phyloP scores from a whole-genome alignment of 1,140 invertebrate genomes.

The Drosophila lini region DNA sequence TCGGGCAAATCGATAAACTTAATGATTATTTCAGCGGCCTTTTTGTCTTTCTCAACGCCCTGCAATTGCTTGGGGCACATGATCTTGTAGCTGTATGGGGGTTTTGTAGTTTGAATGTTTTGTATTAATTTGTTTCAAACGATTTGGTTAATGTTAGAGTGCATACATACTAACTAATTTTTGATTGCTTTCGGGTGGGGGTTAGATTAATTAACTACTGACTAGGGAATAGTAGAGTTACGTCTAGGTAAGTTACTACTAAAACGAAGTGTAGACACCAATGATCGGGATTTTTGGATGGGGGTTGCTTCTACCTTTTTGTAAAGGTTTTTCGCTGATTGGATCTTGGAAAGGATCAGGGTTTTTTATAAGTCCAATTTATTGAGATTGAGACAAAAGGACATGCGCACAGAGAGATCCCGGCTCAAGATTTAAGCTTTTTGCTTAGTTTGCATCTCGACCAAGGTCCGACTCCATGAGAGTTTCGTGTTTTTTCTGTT shows the following conservation, averaged over 20 bases:
- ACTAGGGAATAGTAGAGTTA: constrained; percentile 55
- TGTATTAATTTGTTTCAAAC: constrained; percentile 49
- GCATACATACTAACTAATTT: constrained; percentile 47
- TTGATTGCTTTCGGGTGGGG: constrained; percentile 1
- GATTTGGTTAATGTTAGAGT: constrained; percentile 42
- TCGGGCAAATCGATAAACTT: constrained; percentile 93
- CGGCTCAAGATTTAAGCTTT: constrained; percentile 44
- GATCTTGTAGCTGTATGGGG: constrained; percentile 93
- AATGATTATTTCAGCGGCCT: constrained; percentile 95
- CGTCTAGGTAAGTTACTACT: constrained; percentile 65
- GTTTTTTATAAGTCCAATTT: constrained; percentile 30
- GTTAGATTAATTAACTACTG: constrained; percentile 39
- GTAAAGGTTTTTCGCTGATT: constrained; percentile 45
- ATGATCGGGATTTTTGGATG: constrained; percentile 13
- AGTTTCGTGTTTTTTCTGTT: constrained; percentile 19
- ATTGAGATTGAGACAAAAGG: constrained; percentile 28
- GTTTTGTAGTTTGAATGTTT: constrained; percentile 54
- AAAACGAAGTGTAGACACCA: constrained; percentile 41
- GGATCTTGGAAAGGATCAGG: constrained; percentile 10
- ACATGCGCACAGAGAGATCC: constrained; percentile 53
- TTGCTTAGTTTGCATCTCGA: constrained; percentile 55
- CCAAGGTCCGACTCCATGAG: constrained; percentile 5
- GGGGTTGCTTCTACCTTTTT: constrained; percentile 40
- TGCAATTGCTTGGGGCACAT: constrained; percentile 91
- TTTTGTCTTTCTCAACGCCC: constrained; percentile 91